phyloP scores from a whole-genome alignment of 2,797 vertebrate species.

The Acipenser oxyrinchus region DNA sequence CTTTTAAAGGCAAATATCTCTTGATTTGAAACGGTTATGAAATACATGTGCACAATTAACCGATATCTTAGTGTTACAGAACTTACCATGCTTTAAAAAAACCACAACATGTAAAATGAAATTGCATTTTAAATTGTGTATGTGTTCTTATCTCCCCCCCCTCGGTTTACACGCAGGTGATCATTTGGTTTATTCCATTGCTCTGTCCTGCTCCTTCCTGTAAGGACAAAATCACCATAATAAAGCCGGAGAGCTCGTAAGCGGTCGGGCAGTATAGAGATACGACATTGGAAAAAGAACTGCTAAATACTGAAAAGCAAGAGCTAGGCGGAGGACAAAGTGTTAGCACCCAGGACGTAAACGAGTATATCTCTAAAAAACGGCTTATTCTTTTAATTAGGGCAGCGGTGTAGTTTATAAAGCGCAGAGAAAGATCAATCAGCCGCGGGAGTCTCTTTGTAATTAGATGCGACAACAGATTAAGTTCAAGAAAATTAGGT shows the following conservation, averaged over 20 bases:
- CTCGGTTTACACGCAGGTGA: background rate
- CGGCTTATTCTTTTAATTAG: background rate
- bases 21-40: background rate
- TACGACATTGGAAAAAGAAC: background rate
- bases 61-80: background rate
- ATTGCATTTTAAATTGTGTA: background rate
- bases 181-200: constrained; percentile 52
- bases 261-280: constrained; percentile 13
- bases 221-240: constrained; percentile 20
- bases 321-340: background rate
- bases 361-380: no score
- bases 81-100: background rate
- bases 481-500: background rate
- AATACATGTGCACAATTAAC: background rate
- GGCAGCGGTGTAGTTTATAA: background rate
- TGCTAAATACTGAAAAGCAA: background rate
- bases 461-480: background rate
- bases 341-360: no score
- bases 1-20: background rate
- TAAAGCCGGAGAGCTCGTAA: constrained; percentile 30
- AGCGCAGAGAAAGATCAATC: background rate
- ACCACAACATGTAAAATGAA: background rate
- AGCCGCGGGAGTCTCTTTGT: background rate
- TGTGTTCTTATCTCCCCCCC: background rate
- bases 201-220: constrained; percentile 53